These are phyloP conservation scores for Dryas iulia DNA, from an alignment of 1,140 invertebrate species.

Conservation along the genomic window DNA sequence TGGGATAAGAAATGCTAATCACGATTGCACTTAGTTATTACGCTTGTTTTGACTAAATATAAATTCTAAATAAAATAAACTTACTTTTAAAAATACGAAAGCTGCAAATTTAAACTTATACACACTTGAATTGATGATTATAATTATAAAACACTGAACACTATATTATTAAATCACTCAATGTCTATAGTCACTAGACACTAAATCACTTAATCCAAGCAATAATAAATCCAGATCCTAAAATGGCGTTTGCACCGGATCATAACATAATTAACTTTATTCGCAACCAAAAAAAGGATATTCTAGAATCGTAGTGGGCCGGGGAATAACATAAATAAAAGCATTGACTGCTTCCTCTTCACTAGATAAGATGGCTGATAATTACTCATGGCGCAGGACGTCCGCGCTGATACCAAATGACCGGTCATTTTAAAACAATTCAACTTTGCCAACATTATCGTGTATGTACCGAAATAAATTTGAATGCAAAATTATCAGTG, in stretches of 20 bases:
- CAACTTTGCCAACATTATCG: constrained; percentile 25
- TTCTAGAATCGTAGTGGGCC: constrained; percentile 54
- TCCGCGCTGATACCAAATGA: constrained; percentile 64
- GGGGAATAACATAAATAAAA: constrained; percentile 67
- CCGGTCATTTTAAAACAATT: constrained; percentile 52
- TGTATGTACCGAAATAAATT: constrained; percentile 9
- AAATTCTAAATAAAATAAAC: neutral
- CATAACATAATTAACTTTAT: constrained; percentile 27
- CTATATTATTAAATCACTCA: neutral
- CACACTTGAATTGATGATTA: neutral
- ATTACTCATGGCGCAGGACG: constrained; percentile 47
- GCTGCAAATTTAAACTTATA: neutral
- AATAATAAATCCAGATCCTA: neutral
- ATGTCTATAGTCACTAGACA: neutral
- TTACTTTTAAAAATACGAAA: neutral
- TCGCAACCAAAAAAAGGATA: constrained; percentile 48
- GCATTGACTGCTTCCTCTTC: constrained; percentile 67
- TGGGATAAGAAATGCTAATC: constrained; percentile 29
- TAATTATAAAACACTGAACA: neutral
- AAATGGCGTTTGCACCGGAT: neutral
- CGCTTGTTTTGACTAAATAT: neutral
- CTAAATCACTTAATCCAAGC: neutral
- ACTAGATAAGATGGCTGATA: constrained; percentile 57
- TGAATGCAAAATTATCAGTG: neutral
- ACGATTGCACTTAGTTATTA: constrained; percentile 6